A percentile compares a stretch with the other conserved stretches of the same genome.
These are phyloP conservation scores for Harpagifer antarcticus DNA, from an alignment of 2,797 vertebrate species.

Conservation along the genomic window DNA sequence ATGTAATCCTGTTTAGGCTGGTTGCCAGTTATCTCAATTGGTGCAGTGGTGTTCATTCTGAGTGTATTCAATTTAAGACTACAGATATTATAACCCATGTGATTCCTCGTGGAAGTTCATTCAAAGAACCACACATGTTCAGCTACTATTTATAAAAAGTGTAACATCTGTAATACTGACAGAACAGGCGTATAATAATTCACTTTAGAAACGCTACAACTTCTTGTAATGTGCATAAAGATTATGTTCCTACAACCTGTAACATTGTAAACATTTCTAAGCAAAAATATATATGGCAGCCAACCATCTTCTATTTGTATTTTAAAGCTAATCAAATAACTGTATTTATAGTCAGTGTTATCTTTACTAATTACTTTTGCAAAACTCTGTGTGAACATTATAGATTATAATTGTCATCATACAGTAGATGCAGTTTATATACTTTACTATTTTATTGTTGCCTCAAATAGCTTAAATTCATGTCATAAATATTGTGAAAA, in stretches of 20 bases:
- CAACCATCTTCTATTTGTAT: background rate
- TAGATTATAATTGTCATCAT: background rate
- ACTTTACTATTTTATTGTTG: slow-evolving; percentile 5
- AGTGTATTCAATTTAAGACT: background rate
- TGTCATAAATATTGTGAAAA: slow-evolving; percentile 1
- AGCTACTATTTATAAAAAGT: slow-evolving; percentile 9
- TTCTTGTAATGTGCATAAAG: background rate
- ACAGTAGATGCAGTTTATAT: background rate
- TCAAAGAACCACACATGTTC: slow-evolving; percentile 5
- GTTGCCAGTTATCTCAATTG: slow-evolving; percentile 12
- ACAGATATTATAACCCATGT: background rate
- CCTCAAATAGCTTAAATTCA: background rate
- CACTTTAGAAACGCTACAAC: background rate
- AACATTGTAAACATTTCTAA: background rate
- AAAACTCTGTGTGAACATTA: background rate
- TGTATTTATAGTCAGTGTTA: background rate
- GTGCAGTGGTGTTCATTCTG: background rate
- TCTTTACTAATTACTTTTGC: background rate
- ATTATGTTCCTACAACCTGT: background rate
- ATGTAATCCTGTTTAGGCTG: slow-evolving; percentile 4
- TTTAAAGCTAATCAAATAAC: background rate
- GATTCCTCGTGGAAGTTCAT: slow-evolving; percentile 1
- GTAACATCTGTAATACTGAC: slow-evolving; percentile 8
- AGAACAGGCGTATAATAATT: background rate
- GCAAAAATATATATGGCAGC: background rate